Percentiles rank a stretch among this genome's conserved stretches.
These are phyloP conservation scores for Salvelinus namaycush DNA, from an alignment of 2,113 vertebrate genomes.

Conservation along the genomic window DNA sequence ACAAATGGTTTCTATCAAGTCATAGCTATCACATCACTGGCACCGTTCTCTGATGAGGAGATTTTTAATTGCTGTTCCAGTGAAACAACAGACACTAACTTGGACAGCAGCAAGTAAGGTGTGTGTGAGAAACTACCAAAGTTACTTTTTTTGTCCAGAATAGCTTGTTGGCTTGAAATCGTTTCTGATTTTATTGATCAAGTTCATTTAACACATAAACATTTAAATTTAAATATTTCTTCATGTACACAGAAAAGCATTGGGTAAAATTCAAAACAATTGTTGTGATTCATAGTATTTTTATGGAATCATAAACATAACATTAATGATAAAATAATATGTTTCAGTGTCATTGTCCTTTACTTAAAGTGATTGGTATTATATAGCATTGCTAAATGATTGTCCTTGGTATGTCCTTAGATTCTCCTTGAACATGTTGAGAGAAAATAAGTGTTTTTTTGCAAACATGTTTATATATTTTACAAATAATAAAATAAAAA, in stretches of 20 bases:
- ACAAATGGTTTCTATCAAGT: no score
- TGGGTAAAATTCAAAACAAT: not conserved
- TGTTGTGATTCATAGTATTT: not conserved
- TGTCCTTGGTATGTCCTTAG: not conserved
- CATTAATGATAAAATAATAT: slow-evolving; percentile 21
- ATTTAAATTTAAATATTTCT: slow-evolving; percentile 39
- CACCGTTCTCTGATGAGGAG: no score
- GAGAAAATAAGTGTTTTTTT: not conserved
- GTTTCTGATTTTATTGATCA: slow-evolving; percentile 41
- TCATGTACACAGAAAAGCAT: slow-evolving; percentile 51
- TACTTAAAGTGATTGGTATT: not conserved
- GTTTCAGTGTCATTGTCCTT: not conserved
- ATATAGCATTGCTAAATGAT: not conserved
- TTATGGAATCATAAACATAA: slow-evolving; percentile 1
- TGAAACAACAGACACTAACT: no score
- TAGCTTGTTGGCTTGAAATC: not conserved
- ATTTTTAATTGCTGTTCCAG: no score
- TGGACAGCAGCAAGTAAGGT: no score
- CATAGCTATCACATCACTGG: no score
- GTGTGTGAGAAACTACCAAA: no score
- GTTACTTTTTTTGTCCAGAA: slow-evolving; percentile 14
- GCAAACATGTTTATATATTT: slow-evolving; percentile 12
- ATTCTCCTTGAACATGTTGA: not conserved
- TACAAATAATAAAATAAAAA: not conserved
- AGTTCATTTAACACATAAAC: slow-evolving; percentile 29